These are phyloP conservation scores for Periplaneta americana DNA, from an alignment of 1,140 invertebrate species.

Conservation along the genomic window DNA sequence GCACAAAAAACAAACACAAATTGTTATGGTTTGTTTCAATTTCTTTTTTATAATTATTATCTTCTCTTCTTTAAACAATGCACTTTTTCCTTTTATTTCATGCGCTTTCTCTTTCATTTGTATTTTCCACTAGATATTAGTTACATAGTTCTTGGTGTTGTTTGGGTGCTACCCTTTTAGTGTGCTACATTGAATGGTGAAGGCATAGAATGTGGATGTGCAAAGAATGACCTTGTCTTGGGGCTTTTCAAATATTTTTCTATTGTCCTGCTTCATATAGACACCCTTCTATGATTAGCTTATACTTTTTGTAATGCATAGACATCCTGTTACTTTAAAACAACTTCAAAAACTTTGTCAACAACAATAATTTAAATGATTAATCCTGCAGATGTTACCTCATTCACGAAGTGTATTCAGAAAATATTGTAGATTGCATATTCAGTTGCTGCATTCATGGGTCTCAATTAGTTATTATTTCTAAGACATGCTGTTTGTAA, in stretches of 20 bases:
- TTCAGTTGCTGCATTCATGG: not conserved
- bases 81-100: too few relatives aligned
- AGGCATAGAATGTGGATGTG: not conserved
- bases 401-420: too few relatives aligned
- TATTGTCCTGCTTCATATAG: not conserved
- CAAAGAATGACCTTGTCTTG: not conserved
- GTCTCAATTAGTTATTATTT: not conserved
- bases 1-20: too few relatives aligned
- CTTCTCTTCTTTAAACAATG: too few relatives aligned
- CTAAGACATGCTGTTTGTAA: not conserved
- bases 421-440: too few relatives aligned
- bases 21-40: too few relatives aligned
- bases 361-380: too few relatives aligned
- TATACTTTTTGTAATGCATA: not conserved
- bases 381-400: too few relatives aligned
- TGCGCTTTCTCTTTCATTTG: not conserved
- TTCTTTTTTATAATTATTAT: too few relatives aligned
- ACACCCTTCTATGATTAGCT: not conserved
- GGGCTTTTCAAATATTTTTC: not conserved
- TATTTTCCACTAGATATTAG: not conserved
- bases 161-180: not conserved
- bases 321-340: too few relatives aligned
- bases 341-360: too few relatives aligned
- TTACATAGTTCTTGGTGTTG: not conserved
- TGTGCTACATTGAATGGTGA: not conserved